These are phyloP conservation scores for Ariopsis seemanni DNA, from an alignment of 2,113 vertebrate genomes.

Conservation along the genomic window DNA sequence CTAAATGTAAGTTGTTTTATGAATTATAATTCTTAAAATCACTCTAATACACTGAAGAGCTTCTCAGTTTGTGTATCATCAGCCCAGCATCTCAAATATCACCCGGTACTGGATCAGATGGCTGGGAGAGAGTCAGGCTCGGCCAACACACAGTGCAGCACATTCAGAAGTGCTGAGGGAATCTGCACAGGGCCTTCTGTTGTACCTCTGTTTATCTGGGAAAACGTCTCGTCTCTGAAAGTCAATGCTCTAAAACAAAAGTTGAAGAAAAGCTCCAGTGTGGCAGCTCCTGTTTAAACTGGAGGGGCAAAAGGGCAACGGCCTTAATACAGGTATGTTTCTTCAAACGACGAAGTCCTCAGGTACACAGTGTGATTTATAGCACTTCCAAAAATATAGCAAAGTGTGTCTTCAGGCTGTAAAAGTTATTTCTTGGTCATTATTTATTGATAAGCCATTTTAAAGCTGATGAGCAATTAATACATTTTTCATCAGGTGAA, in stretches of 20 bases:
- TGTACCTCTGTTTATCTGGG: conserved; percentile 36
- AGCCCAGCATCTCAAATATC: conserved; percentile 9
- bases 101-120: conserved; percentile 46
- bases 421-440: not conserved
- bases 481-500: not conserved
- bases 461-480: conserved; percentile 4
- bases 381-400: not conserved
- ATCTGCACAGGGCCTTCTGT: conserved; percentile 41
- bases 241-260: conserved; percentile 26
- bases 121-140: conserved; percentile 9
- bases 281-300: conserved; percentile 1
- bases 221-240: conserved; percentile 46
- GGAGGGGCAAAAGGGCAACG: not conserved
- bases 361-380: not conserved
- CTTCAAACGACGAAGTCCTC: not conserved
- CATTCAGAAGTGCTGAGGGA: conserved; percentile 35
- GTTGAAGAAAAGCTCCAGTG: conserved; percentile 12
- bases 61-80: not conserved
- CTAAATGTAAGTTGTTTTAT: not conserved
- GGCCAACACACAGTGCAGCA: conserved; percentile 16
- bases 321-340: conserved; percentile 9
- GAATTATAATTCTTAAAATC: conserved; percentile 24
- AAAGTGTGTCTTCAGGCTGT: not conserved
- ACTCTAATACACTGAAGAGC: not conserved
- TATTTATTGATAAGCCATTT: conserved; percentile 4